Evolutionary conservation across 2,797 vertebrate genomes (phyloP).

Genomic region (Micromesistius poutassou): DNA sequence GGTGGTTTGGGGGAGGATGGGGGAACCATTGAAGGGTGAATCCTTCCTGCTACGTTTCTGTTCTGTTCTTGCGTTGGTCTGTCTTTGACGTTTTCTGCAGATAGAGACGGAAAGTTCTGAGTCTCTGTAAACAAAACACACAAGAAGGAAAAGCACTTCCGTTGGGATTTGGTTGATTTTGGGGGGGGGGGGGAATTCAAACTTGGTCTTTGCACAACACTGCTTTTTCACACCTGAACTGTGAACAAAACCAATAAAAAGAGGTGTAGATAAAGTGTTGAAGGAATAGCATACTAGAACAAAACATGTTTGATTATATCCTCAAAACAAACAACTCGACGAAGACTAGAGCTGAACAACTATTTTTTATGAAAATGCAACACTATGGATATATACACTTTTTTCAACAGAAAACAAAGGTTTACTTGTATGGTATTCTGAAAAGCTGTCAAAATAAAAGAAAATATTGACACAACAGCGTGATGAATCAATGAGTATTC

Average conservation of each 20-base stretch:
- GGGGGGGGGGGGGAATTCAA: conserved; percentile 23
- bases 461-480: conserved; percentile 77
- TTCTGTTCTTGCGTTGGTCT: background rate
- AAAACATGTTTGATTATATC: background rate
- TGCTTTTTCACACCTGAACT: conserved; percentile 68
- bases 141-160: background rate
- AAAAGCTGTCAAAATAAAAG: conserved; percentile 91
- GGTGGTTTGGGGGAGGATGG: background rate
- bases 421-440: conserved; percentile 99
- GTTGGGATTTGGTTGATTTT: background rate
- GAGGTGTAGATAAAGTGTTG: conserved; percentile 17
- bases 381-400: conserved; percentile 99
- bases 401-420: conserved; percentile 91
- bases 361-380: conserved; percentile 99
- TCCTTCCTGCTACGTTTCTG: background rate
- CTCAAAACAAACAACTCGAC: conserved; percentile 79
- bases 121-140: background rate
- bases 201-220: conserved; percentile 73
- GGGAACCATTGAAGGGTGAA: background rate
- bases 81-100: background rate
- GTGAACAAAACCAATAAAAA: conserved; percentile 12
- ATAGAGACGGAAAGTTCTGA: background rate
- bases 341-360: conserved; percentile 95
- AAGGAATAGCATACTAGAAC: background rate
- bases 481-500: conserved; percentile 16